Evolutionary conservation across 35 echinoderm and acorn worm genomes (phyloP), one percentile per base, ranked within the genome.

Genomic region (Ophiothrix spiculata): DNA sequence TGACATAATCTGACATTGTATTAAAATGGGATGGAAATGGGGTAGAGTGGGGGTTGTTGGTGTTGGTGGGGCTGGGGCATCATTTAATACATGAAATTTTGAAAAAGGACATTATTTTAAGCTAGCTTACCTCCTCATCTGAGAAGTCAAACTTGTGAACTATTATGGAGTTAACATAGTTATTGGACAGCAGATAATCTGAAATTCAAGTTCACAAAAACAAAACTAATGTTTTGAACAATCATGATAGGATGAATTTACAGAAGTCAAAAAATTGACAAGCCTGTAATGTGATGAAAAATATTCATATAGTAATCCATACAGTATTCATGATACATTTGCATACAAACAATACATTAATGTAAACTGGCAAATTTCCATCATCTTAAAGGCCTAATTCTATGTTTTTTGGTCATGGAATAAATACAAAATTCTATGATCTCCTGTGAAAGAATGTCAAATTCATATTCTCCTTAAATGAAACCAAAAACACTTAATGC

Each of bases 61-160:
- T 64, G 56, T 23, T 1, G 0, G 56, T 64, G 56, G 56, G 31
- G 1, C 31, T 23, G 19, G 15, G 64, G 33, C 64, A 74, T 29
- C n/a, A 74, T 29, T 8, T 8, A 25, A 74, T 6, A 0, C n/a
- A 29, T 74, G 15, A 21, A 32, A 74, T 74, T 32, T 74, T n/a
- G n/a, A n/a, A n/a, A n/a, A n/a, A n/a, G n/a, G n/a, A n/a, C n/a
- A n/a, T n/a, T n/a, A n/a, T n/a, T n/a, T n/a, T n/a, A n/a, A 69
- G 6, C 60, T 1, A 82, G n/a, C 90, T 94, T 79, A 99, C 96
- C 89, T 99, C 96, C 81, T 99, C 96, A 81, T 99, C 96, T 4
- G 96, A 99, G 75, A 99, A 99, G 84, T 99, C 96, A 94, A 98
- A 99, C 78, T 91, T 94, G 64, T 99, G 96, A 17, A 94, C 96